Base-by-base conservation (phyloP, 2,797 vertebrate species). In the Pyrocephalus nanus region DNA sequence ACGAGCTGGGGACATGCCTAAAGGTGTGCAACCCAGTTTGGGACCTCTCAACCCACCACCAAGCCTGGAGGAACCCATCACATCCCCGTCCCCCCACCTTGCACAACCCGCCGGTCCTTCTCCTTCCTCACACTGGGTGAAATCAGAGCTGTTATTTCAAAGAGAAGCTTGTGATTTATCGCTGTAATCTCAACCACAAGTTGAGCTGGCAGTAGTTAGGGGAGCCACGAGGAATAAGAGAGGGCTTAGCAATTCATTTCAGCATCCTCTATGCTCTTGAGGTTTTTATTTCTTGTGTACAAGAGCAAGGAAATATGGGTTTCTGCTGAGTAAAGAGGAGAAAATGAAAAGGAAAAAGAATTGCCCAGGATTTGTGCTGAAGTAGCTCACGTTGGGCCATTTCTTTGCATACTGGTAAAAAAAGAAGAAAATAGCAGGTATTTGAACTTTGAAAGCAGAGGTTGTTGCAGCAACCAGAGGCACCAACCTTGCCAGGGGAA, bases 141-240 rank as follows among this genome's bases (percentile, higher is more conserved):
- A 96, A 96, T 97, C 95, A 95, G 95, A 95, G 93, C 94, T 88
- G 94, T 78, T 96, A 92, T 96, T 97, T 95, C 94, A 93, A 92
- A 93, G 93, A 90, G 93, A 53, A 96, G 91, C 91, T 96, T 93
- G 95, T 94, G 95, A 96, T 97, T 96, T 97, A 95, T 95, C 79
- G 2, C 95, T 79, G 91, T 92, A 96, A 96, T 96, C 95, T 95
- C 96, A 47, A 96, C 87, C 95, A 90, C 95, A 97, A 94, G 95
- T 78, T 93, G 96, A 94, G 95, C 92, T 95, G 95, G 94, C 96
- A 94, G 82, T 29, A 95, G 90, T 36, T 51, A 43, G 86, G 76
- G 91, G 85, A 95, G 96, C 95, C 90, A 78, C 88, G 79, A 96
- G 92, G 95, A 65, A 22, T 75, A 61, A 29, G 75, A 11, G 30